Conservation (phyloP, 2,888 invertebrate genomes). For the Zaprionus bogoriensis region DNA sequence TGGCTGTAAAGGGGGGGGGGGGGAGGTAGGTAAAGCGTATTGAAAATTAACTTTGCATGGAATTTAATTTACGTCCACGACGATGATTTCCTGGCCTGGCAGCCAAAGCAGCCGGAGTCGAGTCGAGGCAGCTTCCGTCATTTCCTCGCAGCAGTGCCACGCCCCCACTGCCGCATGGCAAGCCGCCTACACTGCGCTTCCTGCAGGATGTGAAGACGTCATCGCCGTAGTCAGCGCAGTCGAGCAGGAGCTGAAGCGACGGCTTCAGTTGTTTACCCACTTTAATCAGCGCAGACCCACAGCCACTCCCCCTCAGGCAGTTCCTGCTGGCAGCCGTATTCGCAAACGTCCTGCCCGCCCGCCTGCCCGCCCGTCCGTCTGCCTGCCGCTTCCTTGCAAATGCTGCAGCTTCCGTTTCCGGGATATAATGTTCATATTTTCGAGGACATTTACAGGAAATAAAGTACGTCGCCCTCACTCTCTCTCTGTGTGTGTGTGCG, state of each 20-base stretch:
- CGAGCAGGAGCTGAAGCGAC: constrained; percentile 13
- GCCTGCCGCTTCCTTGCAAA: constrained; percentile 82
- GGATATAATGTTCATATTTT: constrained; percentile 83
- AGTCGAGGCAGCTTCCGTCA: constrained; percentile 74
- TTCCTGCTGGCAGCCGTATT: not conserved
- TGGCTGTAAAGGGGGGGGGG: not conserved
- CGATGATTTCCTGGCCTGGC: constrained; percentile 80
- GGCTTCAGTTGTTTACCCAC: constrained; percentile 68
- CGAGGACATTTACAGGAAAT: constrained; percentile 83
- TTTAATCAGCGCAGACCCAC: constrained; percentile 55
- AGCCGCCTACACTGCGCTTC: constrained; percentile 18
- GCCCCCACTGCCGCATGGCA: no score
- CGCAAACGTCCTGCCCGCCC: not conserved
- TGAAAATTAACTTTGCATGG: constrained; percentile 75
- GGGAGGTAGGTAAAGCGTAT: not conserved
- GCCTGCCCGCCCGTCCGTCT: constrained; percentile 21
- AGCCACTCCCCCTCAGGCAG: not conserved
- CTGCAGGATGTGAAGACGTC: constrained; percentile 70
- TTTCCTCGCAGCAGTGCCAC: constrained; percentile 78
- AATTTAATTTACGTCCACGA: constrained; percentile 81
- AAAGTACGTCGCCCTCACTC: constrained; percentile 82
- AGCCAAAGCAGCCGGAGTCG: constrained; percentile 42
- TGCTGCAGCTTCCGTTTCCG: constrained; percentile 83
- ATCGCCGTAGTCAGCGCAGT: constrained; percentile 32
- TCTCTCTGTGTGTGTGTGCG: not conserved